Percentiles rank a stretch among this genome's conserved stretches.
phyloP scores from a whole-genome alignment of 2,113 vertebrate species.

The Pycnonotus jocosus region DNA sequence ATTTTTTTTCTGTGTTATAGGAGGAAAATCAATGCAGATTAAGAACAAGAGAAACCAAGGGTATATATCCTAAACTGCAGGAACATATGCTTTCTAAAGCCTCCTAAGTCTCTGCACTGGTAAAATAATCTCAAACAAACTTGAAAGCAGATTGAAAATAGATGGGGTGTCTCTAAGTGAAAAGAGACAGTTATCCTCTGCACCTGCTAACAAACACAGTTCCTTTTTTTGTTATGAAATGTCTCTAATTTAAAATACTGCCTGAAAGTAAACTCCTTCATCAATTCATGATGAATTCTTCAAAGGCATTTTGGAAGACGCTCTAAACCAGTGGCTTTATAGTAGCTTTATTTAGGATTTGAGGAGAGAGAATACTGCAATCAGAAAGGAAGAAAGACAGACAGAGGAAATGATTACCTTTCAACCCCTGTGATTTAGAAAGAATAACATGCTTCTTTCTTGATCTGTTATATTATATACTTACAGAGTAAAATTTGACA shows the following conservation, averaged over 20 bases:
- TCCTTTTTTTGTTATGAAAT: background rate
- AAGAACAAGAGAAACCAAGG: conserved; percentile 29
- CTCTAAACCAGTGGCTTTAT: conserved; percentile 16
- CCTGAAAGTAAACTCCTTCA: conserved; percentile 15
- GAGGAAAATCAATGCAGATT: conserved; percentile 58
- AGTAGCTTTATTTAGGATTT: conserved; percentile 33
- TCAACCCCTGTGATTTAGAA: conserved; percentile 37
- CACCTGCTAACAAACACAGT: background rate
- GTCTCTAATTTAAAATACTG: background rate
- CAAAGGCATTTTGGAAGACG: conserved; percentile 27
- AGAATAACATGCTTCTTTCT: conserved; percentile 20
- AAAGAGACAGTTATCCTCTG: background rate
- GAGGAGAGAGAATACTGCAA: conserved; percentile 27
- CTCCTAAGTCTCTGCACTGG: background rate
- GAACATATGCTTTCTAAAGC: background rate
- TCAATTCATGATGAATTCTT: conserved; percentile 4
- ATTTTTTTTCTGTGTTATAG: conserved; percentile 43
- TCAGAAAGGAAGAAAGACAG: conserved; percentile 16
- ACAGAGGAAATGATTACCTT: conserved; percentile 13
- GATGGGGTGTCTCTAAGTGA: background rate
- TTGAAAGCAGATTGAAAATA: conserved; percentile 26
- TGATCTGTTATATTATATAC: background rate
- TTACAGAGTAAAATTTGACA: conserved; percentile 17
- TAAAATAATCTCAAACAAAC: conserved; percentile 25
- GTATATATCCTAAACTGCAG: background rate